phyloP scores from a whole-genome alignment of 2,888 invertebrate genomes.

The Apamea epomidion region DNA sequence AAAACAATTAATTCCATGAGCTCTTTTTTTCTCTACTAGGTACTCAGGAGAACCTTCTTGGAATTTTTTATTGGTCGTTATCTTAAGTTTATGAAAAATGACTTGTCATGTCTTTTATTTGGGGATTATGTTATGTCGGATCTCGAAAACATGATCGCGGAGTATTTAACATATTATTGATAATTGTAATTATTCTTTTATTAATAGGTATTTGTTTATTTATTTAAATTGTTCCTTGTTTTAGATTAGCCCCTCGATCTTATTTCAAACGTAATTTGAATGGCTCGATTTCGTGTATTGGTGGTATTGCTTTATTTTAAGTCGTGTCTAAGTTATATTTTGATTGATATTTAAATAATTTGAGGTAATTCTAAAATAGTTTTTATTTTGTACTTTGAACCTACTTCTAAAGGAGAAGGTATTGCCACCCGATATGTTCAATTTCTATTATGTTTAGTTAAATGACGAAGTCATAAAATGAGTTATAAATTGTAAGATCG shows the following conservation, averaged over 20 bases:
- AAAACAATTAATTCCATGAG: constrained; percentile 1
- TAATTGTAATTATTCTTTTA: constrained; percentile 22
- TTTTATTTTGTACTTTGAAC: constrained; percentile 41
- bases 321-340: constrained; percentile 28
- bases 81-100: neutral
- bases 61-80: neutral
- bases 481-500: constrained; percentile 43
- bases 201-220: constrained; percentile 39
- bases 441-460: constrained; percentile 51
- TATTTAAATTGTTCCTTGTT: constrained; percentile 45
- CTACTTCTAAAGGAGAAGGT: constrained; percentile 60
- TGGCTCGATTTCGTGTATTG: neutral
- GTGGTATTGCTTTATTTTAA: constrained; percentile 31
- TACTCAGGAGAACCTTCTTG: neutral
- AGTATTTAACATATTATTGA: neutral
- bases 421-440: constrained; percentile 69
- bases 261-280: neutral
- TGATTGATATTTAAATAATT: constrained; percentile 27
- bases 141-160: neutral
- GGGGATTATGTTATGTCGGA: neutral
- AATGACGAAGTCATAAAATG: constrained; percentile 58
- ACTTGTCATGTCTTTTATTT: constrained; percentile 12
- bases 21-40: neutral
- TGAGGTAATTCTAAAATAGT: constrained; percentile 49
- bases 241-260: constrained; percentile 19